These are phyloP conservation scores for Scolopax rusticola DNA, from an alignment of 2,797 vertebrate genomes.

Conservation along the genomic window DNA sequence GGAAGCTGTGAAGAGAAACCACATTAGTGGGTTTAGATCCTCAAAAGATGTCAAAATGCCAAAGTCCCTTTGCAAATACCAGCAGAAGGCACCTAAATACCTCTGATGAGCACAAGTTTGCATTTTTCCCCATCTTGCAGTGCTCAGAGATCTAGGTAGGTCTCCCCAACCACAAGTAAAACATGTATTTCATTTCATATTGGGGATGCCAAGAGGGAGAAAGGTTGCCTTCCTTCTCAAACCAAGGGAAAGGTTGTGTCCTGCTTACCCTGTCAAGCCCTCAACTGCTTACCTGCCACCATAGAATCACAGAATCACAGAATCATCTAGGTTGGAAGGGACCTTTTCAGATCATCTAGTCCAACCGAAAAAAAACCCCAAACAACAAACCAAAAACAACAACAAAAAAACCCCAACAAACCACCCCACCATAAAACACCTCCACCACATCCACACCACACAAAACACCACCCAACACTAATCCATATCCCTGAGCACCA, in stretches of 20 bases:
- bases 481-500: no score
- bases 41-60: neutral
- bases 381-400: no score
- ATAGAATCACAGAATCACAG: neutral
- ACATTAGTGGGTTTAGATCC: neutral
- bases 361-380: no score
- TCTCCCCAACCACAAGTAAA: neutral
- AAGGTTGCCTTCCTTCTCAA: neutral
- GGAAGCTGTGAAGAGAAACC: neutral
- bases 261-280: neutral
- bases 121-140: neutral
- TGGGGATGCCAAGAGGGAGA: neutral
- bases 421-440: no score
- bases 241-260: fast-evolving
- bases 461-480: no score
- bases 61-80: neutral
- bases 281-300: fast-evolving
- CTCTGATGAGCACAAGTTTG: neutral
- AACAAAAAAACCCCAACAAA: no score
- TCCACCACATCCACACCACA: no score
- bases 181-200: neutral
- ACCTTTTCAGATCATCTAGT: no score
- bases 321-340: no score
- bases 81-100: neutral
- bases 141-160: neutral